A percentile compares a stretch with the other conserved stretches of the same genome.
Conservation (phyloP, 2,113 vertebrate genomes). For the Bubalus kerabau region DNA sequence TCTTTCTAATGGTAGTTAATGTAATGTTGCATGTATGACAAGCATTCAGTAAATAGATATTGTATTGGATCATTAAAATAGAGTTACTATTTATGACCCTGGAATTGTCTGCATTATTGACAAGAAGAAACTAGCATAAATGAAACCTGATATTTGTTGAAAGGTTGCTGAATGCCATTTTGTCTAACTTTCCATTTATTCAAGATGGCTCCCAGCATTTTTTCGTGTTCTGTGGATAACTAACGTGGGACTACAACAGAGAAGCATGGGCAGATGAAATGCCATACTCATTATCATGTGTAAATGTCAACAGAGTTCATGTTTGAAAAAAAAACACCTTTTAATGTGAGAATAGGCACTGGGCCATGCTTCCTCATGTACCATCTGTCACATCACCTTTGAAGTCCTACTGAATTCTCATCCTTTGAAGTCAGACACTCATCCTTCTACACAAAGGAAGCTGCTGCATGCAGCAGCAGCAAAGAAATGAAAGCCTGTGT, state of each 20-base stretch:
- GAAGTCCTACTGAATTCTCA: constrained; percentile 61
- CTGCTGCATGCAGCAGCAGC: constrained; percentile 45
- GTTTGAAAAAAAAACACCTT: constrained; percentile 59
- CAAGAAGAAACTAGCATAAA: neutral
- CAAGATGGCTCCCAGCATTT: constrained; percentile 32
- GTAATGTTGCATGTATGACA: neutral
- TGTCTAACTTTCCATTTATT: constrained; percentile 39
- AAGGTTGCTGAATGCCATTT: constrained; percentile 42
- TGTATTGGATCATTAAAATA: neutral
- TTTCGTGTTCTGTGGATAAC: constrained; percentile 30
- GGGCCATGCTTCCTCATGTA: constrained; percentile 67
- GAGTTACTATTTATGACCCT: neutral
- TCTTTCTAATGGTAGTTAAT: neutral
- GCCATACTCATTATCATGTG: constrained; percentile 67
- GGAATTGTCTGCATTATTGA: neutral
- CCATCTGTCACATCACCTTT: constrained; percentile 71
- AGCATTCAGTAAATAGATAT: neutral
- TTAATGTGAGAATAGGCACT: constrained; percentile 68
- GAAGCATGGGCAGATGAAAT: constrained; percentile 57
- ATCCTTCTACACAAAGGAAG: constrained; percentile 58
- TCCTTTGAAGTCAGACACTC: constrained; percentile 70
- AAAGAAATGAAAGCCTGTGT: constrained; percentile 59
- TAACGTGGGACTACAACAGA: constrained; percentile 21
- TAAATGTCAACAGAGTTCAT: constrained; percentile 75
- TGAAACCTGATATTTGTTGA: constrained; percentile 45